phyloP scores from a whole-genome alignment of 2,888 invertebrate genomes.

The Cheilosia pagana region DNA sequence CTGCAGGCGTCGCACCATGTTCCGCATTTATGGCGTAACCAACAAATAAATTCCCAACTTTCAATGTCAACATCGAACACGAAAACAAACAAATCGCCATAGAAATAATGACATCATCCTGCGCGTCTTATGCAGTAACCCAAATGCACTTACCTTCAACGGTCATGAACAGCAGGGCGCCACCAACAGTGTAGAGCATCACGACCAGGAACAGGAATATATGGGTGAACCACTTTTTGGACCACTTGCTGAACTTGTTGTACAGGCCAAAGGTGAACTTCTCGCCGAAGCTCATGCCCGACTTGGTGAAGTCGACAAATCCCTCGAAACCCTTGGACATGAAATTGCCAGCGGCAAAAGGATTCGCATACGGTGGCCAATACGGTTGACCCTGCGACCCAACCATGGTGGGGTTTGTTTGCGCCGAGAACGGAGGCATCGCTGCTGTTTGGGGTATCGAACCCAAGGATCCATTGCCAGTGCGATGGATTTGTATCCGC shows the following conservation, averaged over 20 bases:
- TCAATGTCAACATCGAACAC: conserved; percentile 43
- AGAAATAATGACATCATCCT: conserved; percentile 63
- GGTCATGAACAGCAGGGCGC: conserved; percentile 91
- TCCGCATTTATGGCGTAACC: background rate
- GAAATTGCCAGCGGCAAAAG: conserved; percentile 89
- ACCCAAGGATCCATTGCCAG: conserved; percentile 77
- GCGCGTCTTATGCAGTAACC: conserved; percentile 28
- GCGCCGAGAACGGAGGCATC: conserved; percentile 77
- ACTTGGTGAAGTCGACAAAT: conserved; percentile 91
- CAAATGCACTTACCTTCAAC: conserved; percentile 88
- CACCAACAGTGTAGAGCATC: conserved; percentile 90
- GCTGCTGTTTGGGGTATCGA: conserved; percentile 80
- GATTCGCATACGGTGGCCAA: conserved; percentile 82
- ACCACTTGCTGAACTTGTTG: conserved; percentile 90
- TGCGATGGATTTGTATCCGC: conserved; percentile 80
- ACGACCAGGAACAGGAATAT: conserved; percentile 92
- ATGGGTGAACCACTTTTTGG: conserved; percentile 94
- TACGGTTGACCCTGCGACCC: conserved; percentile 78
- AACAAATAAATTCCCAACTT: conserved; percentile 22
- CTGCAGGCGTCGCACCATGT: background rate
- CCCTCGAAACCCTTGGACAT: conserved; percentile 92
- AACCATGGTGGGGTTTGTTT: conserved; percentile 76
- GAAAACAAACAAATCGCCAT: conserved; percentile 58
- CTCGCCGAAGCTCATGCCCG: conserved; percentile 92
- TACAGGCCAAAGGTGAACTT: conserved; percentile 92